Percentiles rank a stretch among this genome's conserved stretches.
Evolutionary conservation across 2,797 vertebrate genomes (phyloP).

Genomic region (Mormyrops boulengeri): DNA sequence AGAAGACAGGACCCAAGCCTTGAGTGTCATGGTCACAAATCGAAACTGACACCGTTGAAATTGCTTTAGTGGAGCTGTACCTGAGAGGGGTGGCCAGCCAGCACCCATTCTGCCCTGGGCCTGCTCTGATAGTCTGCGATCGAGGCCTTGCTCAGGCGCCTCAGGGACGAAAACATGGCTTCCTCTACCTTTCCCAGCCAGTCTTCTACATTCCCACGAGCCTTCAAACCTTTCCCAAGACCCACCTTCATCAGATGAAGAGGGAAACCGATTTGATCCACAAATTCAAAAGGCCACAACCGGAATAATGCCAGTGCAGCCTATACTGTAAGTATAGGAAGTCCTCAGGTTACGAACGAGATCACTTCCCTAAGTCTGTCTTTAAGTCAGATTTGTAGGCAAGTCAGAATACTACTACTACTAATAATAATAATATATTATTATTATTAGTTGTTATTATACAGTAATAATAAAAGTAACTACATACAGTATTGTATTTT

Average conservation of each 20-base stretch:
- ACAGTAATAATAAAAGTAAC: background rate
- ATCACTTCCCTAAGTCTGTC: background rate
- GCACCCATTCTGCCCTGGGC: conserved; percentile 65
- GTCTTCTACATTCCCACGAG: conserved; percentile 79
- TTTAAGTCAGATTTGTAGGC: background rate
- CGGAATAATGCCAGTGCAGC: background rate
- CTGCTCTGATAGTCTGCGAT: conserved; percentile 71
- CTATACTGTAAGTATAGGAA: background rate
- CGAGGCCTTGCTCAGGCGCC: conserved; percentile 68
- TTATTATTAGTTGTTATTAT: background rate
- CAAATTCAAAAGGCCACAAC: background rate
- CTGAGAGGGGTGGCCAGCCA: conserved; percentile 75
- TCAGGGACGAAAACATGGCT: conserved; percentile 74
- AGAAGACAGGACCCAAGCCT: background rate
- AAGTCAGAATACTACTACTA: background rate
- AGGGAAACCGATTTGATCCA: background rate
- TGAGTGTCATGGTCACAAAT: background rate
- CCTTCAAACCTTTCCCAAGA: conserved; percentile 75
- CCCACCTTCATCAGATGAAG: conserved; percentile 53
- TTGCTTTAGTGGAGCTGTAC: conserved; percentile 39
- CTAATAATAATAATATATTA: background rate
- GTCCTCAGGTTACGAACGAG: background rate
- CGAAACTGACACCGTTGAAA: background rate
- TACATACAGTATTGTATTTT: background rate
- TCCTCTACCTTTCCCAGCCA: conserved; percentile 82